phyloP scores from a whole-genome alignment of 2,797 vertebrate species.

The Platyrinchus mystaceus region DNA sequence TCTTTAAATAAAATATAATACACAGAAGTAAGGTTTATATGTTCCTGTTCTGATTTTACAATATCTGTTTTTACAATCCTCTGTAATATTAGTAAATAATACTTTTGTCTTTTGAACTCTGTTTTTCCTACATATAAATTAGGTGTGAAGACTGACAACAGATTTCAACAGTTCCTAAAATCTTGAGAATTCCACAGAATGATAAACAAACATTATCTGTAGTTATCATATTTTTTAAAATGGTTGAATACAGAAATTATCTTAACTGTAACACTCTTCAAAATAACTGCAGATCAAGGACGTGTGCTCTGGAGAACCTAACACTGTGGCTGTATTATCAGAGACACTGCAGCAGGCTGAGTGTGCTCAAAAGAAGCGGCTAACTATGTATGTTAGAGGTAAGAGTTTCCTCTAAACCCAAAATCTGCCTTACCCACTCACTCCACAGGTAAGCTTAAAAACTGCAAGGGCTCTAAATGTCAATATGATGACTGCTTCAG shows the following conservation, averaged over 20 bases:
- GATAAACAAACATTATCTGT: background rate
- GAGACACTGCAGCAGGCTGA: background rate
- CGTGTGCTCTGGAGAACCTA: background rate
- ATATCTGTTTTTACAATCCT: background rate
- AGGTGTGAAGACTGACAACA: background rate
- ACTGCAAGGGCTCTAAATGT: background rate
- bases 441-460: background rate
- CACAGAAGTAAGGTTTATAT: background rate
- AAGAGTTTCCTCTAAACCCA: background rate
- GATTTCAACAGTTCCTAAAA: background rate
- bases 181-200: background rate
- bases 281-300: background rate
- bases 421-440: background rate
- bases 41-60: background rate
- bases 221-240: background rate
- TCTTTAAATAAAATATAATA: background rate
- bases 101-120: background rate
- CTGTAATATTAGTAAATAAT: background rate
- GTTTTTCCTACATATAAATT: background rate
- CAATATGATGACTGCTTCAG: background rate
- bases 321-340: background rate
- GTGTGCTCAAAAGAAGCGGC: background rate
- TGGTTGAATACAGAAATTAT: background rate
- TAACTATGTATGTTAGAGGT: background rate
- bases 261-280: background rate